Percentiles rank a stretch among this genome's conserved stretches.
These are phyloP conservation scores for Parapristionchus giblindavisi DNA, from an alignment of 2,888 invertebrate genomes.

Conservation along the genomic window DNA sequence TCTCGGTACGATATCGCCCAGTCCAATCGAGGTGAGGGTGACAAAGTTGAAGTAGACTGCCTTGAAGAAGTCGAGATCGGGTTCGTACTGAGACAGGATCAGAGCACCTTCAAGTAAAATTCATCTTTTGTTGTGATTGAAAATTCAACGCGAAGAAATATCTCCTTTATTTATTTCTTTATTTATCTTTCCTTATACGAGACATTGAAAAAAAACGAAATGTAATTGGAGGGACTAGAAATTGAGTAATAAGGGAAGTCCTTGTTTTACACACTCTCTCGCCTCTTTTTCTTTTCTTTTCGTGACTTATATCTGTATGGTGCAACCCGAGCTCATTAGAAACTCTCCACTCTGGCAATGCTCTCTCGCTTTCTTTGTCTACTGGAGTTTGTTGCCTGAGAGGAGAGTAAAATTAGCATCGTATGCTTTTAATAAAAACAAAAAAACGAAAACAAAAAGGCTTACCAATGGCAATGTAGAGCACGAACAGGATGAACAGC, in stretches of 20 bases:
- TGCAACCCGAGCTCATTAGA: not conserved
- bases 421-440: not conserved
- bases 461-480: conserved; percentile 58
- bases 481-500: conserved; percentile 58
- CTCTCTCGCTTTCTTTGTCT: too few species aligned
- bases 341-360: too few species aligned
- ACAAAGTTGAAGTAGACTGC: conserved; percentile 68
- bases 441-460: not conserved
- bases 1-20: conserved; percentile 49
- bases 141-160: not conserved
- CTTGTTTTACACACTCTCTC: not conserved
- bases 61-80: conserved; percentile 66
- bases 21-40: conserved; percentile 64
- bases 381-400: too few species aligned
- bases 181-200: not conserved
- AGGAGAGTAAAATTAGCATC: too few species aligned
- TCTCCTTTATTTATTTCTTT: not conserved
- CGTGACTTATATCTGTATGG: not conserved
- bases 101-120: conserved; percentile 37
- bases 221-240: too few species aligned
- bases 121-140: not conserved
- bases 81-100: conserved; percentile 60
- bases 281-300: not conserved
- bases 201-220: too few species aligned
- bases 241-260: not conserved